Evolutionary conservation across 2,888 invertebrate species (phyloP), one percentile per base, ranked within the genome.

Genomic region (Cantharis nigra): DNA sequence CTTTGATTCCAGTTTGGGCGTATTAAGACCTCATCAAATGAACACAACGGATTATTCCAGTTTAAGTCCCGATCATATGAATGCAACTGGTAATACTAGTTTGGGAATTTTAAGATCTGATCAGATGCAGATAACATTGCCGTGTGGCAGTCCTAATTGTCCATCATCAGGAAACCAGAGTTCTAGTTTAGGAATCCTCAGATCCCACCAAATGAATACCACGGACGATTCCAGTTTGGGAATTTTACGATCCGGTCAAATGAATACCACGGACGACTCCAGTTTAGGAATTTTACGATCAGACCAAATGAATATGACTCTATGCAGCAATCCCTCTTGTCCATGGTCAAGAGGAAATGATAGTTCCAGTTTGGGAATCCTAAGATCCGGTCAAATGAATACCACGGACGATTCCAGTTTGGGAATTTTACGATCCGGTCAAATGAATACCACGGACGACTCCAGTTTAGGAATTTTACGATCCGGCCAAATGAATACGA

Each of bases 11-110:
- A 49, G 33, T 62, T 70, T 70, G 33, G 70, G 70, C 3, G 28
- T 16, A n/a, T 72, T 64, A 14, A 64, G 72, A 72, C 16, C 71
- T 7, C 9, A 9, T 63, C 62, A 71, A 71, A 71, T 71, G 63
- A 62, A 63, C 18, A 4, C 70, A n/a, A 62, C 20, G 3, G 20
- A 3, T 28, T 10, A 13, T 49, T 49, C 20, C n/a, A 33, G 69
- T 23, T 69, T 74, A 13, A 62, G 70, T 1, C 49, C 63, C 7
- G 14, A 26, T 13, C 69, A 75, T 20, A 69, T 71, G 69, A 69
- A 75, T 23, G n/a, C 4, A 20, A 63, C 74, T 4, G 7, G 13
- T 10, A 11, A 9, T 63, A 18, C 64, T 3, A 64, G 65, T 11
- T 65, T 65, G 20, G 65, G 65, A 2, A 18, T 9, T 1, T 26